These are phyloP conservation scores for Acrobasis suavella DNA, from an alignment of 2,888 invertebrate genomes.

Conservation along the genomic window DNA sequence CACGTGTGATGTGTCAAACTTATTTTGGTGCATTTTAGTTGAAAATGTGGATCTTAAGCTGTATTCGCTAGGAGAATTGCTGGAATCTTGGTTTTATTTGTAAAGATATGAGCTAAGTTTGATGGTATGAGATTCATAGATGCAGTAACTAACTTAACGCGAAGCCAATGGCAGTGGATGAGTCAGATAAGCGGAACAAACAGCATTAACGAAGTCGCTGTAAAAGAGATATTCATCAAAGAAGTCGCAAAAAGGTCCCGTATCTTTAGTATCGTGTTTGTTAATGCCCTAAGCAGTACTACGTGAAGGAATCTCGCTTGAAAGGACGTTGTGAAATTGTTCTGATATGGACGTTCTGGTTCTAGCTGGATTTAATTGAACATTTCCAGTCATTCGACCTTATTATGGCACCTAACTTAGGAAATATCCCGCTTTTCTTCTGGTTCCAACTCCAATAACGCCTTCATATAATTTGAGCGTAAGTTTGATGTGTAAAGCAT, in stretches of 20 bases:
- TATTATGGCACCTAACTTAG: background rate
- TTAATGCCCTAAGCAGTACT: background rate
- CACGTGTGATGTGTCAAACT: too few species aligned
- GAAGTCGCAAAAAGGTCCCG: too few species aligned
- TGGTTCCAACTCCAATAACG: background rate
- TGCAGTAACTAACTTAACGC: too few species aligned
- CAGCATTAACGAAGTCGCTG: background rate
- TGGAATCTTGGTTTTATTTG: too few species aligned
- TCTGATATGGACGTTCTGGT: slow-evolving; percentile 12
- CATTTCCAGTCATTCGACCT: slow-evolving; percentile 3
- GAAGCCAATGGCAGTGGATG: too few species aligned
- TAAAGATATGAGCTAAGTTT: too few species aligned
- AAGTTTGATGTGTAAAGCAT: too few species aligned
- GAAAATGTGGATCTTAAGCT: background rate
- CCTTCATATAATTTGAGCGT: background rate
- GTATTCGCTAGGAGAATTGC: too few species aligned
- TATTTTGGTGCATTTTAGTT: too few species aligned
- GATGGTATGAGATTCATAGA: too few species aligned
- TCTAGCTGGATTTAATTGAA: slow-evolving; percentile 6
- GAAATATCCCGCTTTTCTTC: background rate
- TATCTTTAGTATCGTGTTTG: background rate
- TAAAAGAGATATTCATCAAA: background rate
- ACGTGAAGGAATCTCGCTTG: slow-evolving; percentile 13
- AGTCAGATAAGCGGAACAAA: background rate
- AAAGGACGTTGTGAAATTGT: slow-evolving; percentile 14